A percentile compares a stretch with the other conserved stretches of the same genome.
These are phyloP conservation scores for Agonum fuliginosum DNA, from an alignment of 2,888 invertebrate species.

Conservation along the genomic window DNA sequence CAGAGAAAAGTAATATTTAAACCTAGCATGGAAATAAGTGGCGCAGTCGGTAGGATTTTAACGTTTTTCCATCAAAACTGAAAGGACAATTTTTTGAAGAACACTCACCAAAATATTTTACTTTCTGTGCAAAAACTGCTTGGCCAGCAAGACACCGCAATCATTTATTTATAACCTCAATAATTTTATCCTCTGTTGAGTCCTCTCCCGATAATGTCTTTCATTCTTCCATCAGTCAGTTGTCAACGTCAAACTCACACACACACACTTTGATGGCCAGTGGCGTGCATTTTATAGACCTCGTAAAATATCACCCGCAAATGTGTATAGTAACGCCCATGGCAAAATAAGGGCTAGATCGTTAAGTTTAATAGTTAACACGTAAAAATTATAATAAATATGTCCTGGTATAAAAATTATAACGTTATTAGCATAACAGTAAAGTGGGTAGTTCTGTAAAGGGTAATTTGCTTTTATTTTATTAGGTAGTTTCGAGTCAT, in stretches of 20 bases:
- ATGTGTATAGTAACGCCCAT: background rate
- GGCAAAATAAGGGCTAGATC: background rate
- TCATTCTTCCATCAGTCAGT: slow-evolving; percentile 32
- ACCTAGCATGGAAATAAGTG: no score
- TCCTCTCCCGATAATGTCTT: slow-evolving; percentile 14
- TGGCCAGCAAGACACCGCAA: background rate
- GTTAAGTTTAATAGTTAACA: slow-evolving; percentile 21
- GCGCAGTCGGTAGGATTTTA: no score
- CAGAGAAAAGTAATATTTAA: no score
- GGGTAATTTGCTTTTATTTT: background rate
- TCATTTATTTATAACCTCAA: slow-evolving; percentile 29
- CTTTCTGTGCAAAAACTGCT: background rate
- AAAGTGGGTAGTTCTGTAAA: background rate
- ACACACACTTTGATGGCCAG: background rate
- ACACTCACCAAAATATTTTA: no score
- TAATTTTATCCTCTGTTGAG: slow-evolving; percentile 24
- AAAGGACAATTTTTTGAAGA: no score
- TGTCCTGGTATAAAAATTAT: slow-evolving; percentile 20
- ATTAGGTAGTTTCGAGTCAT: background rate
- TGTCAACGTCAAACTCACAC: slow-evolving; percentile 20
- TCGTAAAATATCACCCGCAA: slow-evolving; percentile 5
- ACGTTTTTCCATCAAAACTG: no score
- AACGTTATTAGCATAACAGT: slow-evolving; percentile 15
- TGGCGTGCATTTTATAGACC: slow-evolving; percentile 22
- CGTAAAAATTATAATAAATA: slow-evolving; percentile 31